Conservation (phyloP, 2,888 invertebrate species). For the Metalampra italica region DNA sequence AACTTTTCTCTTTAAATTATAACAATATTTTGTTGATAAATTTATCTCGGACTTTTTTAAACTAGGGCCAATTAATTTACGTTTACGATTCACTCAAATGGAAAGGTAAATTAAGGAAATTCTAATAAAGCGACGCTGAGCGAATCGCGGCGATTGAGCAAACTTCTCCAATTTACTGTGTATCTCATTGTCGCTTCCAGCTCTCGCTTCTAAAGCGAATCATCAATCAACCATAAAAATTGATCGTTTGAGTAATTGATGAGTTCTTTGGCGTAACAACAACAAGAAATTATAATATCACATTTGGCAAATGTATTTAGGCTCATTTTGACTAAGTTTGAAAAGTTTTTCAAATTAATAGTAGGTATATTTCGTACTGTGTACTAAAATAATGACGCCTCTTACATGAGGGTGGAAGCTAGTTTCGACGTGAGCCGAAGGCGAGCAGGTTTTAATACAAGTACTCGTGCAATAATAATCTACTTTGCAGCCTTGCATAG, state of each 20-base stretch:
- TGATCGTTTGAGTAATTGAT: conserved; percentile 27
- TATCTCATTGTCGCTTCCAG: conserved; percentile 19
- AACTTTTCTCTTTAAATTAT: too few species aligned
- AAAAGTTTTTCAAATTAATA: too few species aligned
- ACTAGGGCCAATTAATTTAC: too few species aligned
- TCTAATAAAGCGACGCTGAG: background rate
- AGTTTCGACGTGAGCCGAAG: too few species aligned
- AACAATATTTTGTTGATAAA: too few species aligned
- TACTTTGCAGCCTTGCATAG: too few species aligned
- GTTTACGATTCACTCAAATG: background rate
- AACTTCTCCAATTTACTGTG: conserved; percentile 23
- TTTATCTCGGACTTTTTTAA: too few species aligned
- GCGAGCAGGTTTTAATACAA: too few species aligned
- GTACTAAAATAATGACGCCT: too few species aligned
- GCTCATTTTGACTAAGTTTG: background rate
- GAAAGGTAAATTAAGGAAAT: background rate
- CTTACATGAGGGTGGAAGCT: too few species aligned
- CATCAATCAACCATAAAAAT: conserved; percentile 46
- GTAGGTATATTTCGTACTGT: too few species aligned
- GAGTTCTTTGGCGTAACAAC: conserved; percentile 17
- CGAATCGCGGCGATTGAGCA: background rate
- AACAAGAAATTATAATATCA: conserved; percentile 33
- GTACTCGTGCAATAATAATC: too few species aligned
- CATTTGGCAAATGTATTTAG: background rate
- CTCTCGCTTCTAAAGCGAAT: conserved; percentile 17